phyloP scores from a whole-genome alignment of 1,140 invertebrate species.

The Drosophila carrolli region DNA sequence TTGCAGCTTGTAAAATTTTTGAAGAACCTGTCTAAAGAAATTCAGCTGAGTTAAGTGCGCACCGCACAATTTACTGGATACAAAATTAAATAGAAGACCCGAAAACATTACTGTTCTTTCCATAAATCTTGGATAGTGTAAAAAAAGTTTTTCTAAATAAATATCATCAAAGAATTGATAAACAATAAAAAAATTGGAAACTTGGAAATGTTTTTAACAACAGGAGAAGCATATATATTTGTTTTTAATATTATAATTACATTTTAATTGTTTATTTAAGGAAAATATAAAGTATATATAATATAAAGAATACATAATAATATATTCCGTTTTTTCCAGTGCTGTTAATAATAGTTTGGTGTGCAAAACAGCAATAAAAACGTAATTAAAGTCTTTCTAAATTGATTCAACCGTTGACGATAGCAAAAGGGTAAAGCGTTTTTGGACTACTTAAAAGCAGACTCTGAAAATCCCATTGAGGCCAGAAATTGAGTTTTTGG shows the following conservation, averaged over 20 bases:
- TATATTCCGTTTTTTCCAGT: neutral
- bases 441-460: constrained; percentile 44
- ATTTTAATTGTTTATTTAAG: no score
- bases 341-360: neutral
- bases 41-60: neutral
- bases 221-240: no score
- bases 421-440: neutral
- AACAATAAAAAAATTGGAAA: no score
- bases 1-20: constrained; percentile 45
- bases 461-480: constrained; percentile 41
- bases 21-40: constrained; percentile 10
- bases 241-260: no score
- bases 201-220: no score
- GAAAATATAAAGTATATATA: neutral
- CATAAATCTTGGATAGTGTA: neutral
- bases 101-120: neutral
- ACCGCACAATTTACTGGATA: neutral
- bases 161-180: no score
- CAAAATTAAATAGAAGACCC: neutral
- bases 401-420: neutral
- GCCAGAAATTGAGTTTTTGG: neutral
- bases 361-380: constrained; percentile 8
- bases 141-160: no score
- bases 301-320: no score
- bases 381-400: constrained; percentile 11